Conservation (phyloP, 2,113 vertebrate species). For the Pao palembangensis region DNA sequence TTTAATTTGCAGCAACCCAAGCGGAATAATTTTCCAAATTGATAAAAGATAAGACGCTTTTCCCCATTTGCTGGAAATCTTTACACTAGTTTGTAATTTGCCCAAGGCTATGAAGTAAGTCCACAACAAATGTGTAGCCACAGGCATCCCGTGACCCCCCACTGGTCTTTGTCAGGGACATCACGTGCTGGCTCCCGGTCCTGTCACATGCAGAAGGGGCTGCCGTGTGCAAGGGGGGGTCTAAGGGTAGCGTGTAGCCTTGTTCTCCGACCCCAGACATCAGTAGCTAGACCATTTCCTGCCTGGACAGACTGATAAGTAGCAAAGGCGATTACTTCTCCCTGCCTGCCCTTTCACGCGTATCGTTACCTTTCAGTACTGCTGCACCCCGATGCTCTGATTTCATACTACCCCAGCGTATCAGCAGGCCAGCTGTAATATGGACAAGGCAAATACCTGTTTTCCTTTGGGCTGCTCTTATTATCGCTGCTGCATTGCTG, state of each 20-base stretch:
- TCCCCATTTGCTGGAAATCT: not conserved
- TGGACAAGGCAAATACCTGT: constrained; percentile 61
- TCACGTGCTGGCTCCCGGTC: constrained; percentile 4
- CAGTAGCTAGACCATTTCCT: constrained; percentile 40
- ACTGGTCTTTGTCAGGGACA: constrained; percentile 10
- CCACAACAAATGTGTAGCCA: constrained; percentile 9
- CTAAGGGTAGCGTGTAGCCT: constrained; percentile 6
- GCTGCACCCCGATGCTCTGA: constrained; percentile 51
- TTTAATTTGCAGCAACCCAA: constrained; percentile 41
- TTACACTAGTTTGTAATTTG: not conserved
- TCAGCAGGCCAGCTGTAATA: constrained; percentile 56
- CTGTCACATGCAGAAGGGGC: constrained; percentile 1
- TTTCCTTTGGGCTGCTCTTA: constrained; percentile 57
- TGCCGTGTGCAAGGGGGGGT: constrained; percentile 1
- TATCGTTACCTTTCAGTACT: constrained; percentile 46
- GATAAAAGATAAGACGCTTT: constrained; percentile 39
- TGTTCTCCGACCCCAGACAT: constrained; percentile 20
- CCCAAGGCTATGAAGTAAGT: constrained; percentile 2
- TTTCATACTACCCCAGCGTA: constrained; percentile 40
- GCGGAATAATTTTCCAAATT: constrained; percentile 39
- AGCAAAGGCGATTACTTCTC: constrained; percentile 59
- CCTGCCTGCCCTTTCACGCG: constrained; percentile 30
- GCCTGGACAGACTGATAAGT: constrained; percentile 60
- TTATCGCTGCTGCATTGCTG: constrained; percentile 36
- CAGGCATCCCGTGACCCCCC: constrained; percentile 3